Base-by-base conservation (phyloP, 2,797 vertebrate species). In the Carduelis carduelis region DNA sequence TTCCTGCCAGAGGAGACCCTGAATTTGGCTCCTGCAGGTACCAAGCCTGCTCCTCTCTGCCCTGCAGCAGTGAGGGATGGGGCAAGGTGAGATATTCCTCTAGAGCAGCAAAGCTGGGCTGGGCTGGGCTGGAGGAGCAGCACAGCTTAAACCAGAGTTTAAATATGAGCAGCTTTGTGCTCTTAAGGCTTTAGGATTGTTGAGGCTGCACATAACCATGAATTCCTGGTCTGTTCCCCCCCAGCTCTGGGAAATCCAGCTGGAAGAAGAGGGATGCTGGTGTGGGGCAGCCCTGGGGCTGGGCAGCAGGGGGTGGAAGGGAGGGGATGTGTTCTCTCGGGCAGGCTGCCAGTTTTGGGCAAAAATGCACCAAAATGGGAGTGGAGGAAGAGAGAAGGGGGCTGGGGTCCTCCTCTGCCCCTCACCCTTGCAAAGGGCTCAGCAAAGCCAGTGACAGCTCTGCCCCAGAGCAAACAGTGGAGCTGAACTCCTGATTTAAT, bases 241-340 rank as follows among this genome's bases (percentile, higher is more conserved):
- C 2, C 5, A 39, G 20, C 27, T 71, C 32, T 56, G 52, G 28
- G 35, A 50, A 44, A n/a, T 30, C 3, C 5, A 27, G n/a, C 27
- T 47, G 66, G 50, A 39, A 47, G 32, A 14, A 0, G 3, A 1
- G 49, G 28, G 47, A 11, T 49, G 50, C 11, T 72, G 20, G 1
- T 17, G 17, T 61, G 57, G 37, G 15, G 41, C 37, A 37, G 71
- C 57, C 35, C 34, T 68, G 65, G 35, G 47, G 34, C 16, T 63
- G 37, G 59, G 37, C 26, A 66, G 75, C 60, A 41, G 19, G 41
- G 24, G 16, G 3, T 55, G 63, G 27, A 28, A 4, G 35, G 14
- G 5, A 14, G 0, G 2, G 27, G 32, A 20, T 0, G 0, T 14
- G 70, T 85, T 34, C 19, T 47, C 55, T 65, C 0, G 1, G 61